Evolutionary conservation across 2,113 vertebrate species (phyloP), one percentile per base, ranked within the genome.

Genomic region (Laticauda colubrina): DNA sequence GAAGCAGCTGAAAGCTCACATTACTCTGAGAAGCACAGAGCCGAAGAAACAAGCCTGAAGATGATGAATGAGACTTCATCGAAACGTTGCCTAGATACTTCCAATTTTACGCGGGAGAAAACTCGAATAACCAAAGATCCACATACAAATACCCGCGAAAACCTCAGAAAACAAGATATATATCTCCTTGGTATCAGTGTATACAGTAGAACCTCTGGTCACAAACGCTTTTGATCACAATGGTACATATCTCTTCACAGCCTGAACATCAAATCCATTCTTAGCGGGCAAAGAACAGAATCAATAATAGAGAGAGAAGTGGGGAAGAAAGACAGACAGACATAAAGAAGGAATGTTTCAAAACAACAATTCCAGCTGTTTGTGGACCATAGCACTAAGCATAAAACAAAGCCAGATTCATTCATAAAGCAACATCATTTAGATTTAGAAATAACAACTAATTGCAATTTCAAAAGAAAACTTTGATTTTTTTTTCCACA

Each of bases 231-330:
- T 5, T 45, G 45, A 45, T 29, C 9, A 55, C 45, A 86, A n/a
- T 21, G 23, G 1, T 0, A 0, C 0, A 7, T n/a, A 87, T 91
- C 0, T 5, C 43, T n/a, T 59, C 56, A 48, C 61, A 92, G 1
- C 7, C 20, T 29, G 0, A n/a, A 55, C 39, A 92, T 24, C 34
- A 10, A 1, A 5, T 87, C 51, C 85, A 81, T 86, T 64, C 75
- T 64, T 53, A 53, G n/a, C 87, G 34, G 21, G 26, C 1, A 39
- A 39, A 90, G 56, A 91, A 0, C 7, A 93, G 24, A 90, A 94
- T 69, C 1, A 53, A 69, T 87, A 64, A 1, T 2, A 3, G 0
- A 90, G 21, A 12, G 45, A 85, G 93, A 45, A 87, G 48, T 14
- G 5, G 24, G 26, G 86, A 51, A 81, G 43, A 87, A 4, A 87